A percentile compares a stretch with the other conserved stretches of the same genome.
phyloP scores from a whole-genome alignment of 2,113 vertebrate species.

The Petroica traversi region DNA sequence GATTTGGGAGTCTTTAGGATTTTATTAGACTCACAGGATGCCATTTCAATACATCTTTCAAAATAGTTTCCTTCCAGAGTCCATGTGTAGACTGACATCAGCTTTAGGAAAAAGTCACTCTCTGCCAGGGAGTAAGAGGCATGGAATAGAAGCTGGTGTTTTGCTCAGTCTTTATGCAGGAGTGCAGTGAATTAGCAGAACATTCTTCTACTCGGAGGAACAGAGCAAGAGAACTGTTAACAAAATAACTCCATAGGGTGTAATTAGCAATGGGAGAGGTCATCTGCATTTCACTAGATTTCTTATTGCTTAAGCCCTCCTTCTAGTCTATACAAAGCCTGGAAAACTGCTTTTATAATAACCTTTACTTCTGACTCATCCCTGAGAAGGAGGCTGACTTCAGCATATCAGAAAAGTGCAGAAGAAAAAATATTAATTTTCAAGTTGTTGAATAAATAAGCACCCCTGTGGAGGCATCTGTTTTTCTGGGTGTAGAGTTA shows the following conservation, averaged over 20 bases:
- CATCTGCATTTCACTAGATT: not conserved
- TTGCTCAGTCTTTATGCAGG: not conserved
- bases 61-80: conserved; percentile 8
- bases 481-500: conserved; percentile 57
- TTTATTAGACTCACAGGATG: not conserved
- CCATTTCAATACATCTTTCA: not conserved
- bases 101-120: conserved; percentile 20
- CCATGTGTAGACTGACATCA: not conserved
- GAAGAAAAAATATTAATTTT: conserved; percentile 30
- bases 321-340: not conserved
- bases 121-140: not conserved
- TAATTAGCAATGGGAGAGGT: not conserved
- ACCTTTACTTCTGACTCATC: not conserved
- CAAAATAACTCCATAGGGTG: not conserved
- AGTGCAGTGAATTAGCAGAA: not conserved
- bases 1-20: not conserved
- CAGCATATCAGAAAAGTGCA: not conserved
- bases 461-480: conserved; percentile 25
- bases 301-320: not conserved
- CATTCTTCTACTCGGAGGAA: not conserved
- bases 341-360: not conserved
- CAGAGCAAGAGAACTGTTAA: not conserved
- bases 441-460: conserved; percentile 55
- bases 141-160: not conserved
- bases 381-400: not conserved